Conservation (phyloP, 2,113 vertebrate genomes). For the Aviceda subcristata region DNA sequence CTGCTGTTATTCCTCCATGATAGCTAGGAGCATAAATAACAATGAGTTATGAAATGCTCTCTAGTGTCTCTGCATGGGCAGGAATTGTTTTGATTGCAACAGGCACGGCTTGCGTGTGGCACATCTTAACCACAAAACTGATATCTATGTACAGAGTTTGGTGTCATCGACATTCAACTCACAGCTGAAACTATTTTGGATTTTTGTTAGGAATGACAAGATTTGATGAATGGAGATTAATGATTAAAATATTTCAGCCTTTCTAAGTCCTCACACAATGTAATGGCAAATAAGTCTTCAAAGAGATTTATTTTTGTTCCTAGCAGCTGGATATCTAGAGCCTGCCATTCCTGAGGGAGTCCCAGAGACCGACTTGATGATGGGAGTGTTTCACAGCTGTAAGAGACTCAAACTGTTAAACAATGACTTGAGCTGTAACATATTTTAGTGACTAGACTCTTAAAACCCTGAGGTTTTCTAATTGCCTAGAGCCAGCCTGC, state of each 20-base stretch:
- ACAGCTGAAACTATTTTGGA: conserved; percentile 52
- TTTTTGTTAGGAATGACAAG: neutral
- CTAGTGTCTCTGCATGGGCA: neutral
- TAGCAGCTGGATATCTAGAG: conserved; percentile 48
- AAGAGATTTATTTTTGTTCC: conserved; percentile 65
- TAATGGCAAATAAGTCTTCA: conserved; percentile 47
- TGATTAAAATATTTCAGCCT: conserved; percentile 43
- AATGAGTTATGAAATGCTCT: neutral
- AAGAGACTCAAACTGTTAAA: conserved; percentile 17
- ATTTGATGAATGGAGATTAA: conserved; percentile 64
- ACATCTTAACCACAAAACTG: neutral
- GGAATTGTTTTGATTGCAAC: neutral
- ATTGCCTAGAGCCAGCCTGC: conserved; percentile 16
- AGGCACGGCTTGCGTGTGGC: neutral
- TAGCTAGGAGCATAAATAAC: neutral
- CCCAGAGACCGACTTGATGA: neutral
- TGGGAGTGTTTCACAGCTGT: conserved; percentile 52
- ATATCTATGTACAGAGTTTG: neutral
- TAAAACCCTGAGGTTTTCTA: conserved; percentile 17
- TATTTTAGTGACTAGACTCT: neutral
- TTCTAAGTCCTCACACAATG: conserved; percentile 23
- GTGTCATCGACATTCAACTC: neutral
- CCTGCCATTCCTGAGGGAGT: conserved; percentile 9
- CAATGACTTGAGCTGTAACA: conserved; percentile 22
- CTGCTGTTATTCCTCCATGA: neutral